Conservation (phyloP, 2,113 vertebrate genomes). For the Tapirus terrestris region DNA sequence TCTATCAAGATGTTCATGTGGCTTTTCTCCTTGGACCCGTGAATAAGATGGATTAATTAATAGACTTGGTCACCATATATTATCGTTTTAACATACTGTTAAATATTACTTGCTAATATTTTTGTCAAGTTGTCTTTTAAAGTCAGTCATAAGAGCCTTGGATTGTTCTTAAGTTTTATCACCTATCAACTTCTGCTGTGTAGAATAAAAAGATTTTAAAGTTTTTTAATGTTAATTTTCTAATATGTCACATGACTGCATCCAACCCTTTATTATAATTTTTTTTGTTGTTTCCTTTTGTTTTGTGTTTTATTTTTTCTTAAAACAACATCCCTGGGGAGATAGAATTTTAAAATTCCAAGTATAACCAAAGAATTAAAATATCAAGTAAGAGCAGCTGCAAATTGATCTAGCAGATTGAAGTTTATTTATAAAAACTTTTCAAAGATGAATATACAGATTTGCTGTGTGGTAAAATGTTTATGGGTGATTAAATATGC, state of each 20-base stretch:
- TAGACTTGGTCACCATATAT: background rate
- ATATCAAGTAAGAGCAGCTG: background rate
- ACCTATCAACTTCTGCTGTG: background rate
- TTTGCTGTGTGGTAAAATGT: background rate
- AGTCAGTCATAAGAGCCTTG: background rate
- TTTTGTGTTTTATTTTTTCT: background rate
- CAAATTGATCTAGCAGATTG: conserved; percentile 4
- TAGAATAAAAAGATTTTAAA: conserved; percentile 1
- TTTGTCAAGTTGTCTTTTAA: background rate
- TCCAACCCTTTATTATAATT: background rate
- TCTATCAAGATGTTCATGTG: background rate
- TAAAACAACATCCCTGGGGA: background rate
- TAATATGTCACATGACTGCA: background rate
- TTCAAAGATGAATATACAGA: background rate
- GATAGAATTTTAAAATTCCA: background rate
- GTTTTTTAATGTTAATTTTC: conserved; percentile 20
- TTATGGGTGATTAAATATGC: background rate
- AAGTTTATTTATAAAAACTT: background rate
- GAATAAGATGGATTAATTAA: background rate
- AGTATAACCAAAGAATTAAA: background rate
- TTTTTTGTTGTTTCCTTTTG: conserved; percentile 9
- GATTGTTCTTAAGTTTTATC: conserved; percentile 16
- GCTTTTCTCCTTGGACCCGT: conserved; percentile 14
- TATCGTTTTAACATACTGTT: background rate
- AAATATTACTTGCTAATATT: background rate